Percentiles rank a stretch among this genome's conserved stretches.
These are phyloP conservation scores for Melinopterus prodromus DNA, from an alignment of 2,888 invertebrate species.

Conservation along the genomic window DNA sequence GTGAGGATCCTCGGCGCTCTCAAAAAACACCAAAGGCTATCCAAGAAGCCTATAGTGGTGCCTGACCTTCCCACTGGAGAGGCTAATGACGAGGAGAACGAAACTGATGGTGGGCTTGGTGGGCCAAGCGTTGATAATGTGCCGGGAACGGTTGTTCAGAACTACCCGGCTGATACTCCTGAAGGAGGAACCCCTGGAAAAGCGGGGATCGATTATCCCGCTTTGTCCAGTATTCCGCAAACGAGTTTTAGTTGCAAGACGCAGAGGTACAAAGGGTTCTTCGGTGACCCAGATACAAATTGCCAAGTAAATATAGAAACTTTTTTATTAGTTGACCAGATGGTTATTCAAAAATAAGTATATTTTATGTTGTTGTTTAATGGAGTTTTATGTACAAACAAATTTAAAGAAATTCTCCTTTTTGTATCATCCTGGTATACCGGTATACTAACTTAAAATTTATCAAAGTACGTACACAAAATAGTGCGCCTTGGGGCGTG, in stretches of 20 bases:
- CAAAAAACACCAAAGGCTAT: constrained; percentile 63
- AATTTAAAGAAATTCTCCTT: too few relatives aligned
- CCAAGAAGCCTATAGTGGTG: constrained; percentile 55
- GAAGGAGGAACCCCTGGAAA: constrained; percentile 71
- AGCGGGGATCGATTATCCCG: constrained; percentile 85
- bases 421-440: too few relatives aligned
- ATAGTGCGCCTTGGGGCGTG: too few relatives aligned
- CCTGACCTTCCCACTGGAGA: constrained; percentile 48
- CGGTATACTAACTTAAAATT: too few relatives aligned
- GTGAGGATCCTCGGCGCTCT: constrained; percentile 77
- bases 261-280: constrained; percentile 89
- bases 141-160: constrained; percentile 49
- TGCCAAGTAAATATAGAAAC: constrained; percentile 73
- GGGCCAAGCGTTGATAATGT: constrained; percentile 48
- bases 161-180: constrained; percentile 61
- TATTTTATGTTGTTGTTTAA: background rate
- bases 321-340: background rate
- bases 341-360: background rate
- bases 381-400: too few relatives aligned
- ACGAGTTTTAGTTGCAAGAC: constrained; percentile 84
- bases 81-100: constrained; percentile 50
- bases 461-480: too few relatives aligned
- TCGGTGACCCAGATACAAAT: constrained; percentile 86
- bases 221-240: constrained; percentile 75
- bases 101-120: constrained; percentile 51